Conservation (phyloP, 2,888 invertebrate species). For the Orgyia antiqua region DNA sequence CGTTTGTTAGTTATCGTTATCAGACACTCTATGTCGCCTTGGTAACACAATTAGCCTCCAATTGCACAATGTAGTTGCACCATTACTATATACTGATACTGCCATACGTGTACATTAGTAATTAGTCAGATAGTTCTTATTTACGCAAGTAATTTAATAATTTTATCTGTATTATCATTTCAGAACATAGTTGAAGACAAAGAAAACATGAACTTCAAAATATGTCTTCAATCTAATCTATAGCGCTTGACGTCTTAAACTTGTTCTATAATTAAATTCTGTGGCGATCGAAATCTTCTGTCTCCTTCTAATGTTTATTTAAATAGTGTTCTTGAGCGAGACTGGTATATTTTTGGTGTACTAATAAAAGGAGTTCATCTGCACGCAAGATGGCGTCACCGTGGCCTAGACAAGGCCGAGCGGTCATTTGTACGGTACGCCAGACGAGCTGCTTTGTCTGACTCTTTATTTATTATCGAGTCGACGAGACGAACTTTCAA, state of each 20-base stretch:
- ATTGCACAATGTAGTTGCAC: conserved; percentile 43
- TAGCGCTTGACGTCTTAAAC: conserved; percentile 28
- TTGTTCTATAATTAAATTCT: conserved; percentile 43
- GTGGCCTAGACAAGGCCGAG: conserved; percentile 77
- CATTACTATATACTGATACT: conserved; percentile 23
- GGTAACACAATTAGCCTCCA: conserved; percentile 50
- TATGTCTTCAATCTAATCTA: conserved; percentile 7
- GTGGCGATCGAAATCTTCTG: conserved; percentile 25
- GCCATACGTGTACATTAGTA: conserved; percentile 6
- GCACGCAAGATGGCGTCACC: conserved; percentile 72
- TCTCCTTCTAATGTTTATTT: conserved; percentile 34
- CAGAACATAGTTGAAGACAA: too few species aligned
- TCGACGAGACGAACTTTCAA: conserved; percentile 34
- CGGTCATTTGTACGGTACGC: conserved; percentile 70
- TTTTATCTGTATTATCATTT: too few species aligned
- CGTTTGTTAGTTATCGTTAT: conserved; percentile 48
- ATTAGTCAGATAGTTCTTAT: conserved; percentile 7
- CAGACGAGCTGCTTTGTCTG: conserved; percentile 63
- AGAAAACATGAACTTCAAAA: too few species aligned
- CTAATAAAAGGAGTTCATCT: conserved; percentile 65
- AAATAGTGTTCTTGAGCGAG: conserved; percentile 38
- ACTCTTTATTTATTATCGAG: conserved; percentile 31
- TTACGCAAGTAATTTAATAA: too few species aligned
- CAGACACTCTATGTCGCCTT: conserved; percentile 44
- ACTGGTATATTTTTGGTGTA: conserved; percentile 51